Base-by-base conservation (phyloP, 2,113 vertebrate species). In the Sebastes fasciatus region DNA sequence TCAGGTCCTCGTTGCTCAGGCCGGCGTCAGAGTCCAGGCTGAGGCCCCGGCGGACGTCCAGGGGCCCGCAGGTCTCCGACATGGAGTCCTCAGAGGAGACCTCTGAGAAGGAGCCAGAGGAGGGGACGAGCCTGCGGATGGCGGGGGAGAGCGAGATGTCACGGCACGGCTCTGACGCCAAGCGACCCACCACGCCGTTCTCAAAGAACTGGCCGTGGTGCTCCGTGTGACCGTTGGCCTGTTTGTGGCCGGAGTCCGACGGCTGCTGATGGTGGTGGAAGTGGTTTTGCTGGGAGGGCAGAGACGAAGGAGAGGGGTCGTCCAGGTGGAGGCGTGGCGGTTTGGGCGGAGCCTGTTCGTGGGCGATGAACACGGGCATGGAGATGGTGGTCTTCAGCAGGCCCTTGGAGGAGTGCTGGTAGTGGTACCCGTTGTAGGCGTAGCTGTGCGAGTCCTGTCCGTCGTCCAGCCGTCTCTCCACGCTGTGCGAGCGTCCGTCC, bases 321-420 rank as follows among this genome's bases (percentile, higher is more conserved):
- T 95, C 96, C 71, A 96, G 89, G 91, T 96, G 96, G 2, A 96
- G 93, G 19, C 96, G 93, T 0, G 96, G 96, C 0, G 96, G 96
- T 75, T 96, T 96, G 42, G 96, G 96, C 1, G 96, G 96, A 0
- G 96, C 95, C 77, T 95, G 95, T 26, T 96, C 95, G 1, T 93
- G 95, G 46, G 89, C 77, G 17, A 94, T 73, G 81, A 96, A 96
- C 6, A 91, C 90, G 0, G 96, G 96, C 91, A 96, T 92, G 70
- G 96, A 96, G 72, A 95, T 81, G 26, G 96, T 96, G 85, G 74
- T 95, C 92, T 95, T 96, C 63, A 96, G 91, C 43, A 94, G 84
- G 60, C 95, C 85, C 4, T 57, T 1, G 42, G 82, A 82, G 54
- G 82, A 5, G 58, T 84, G 76, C 84, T 88, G 83, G 14, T 91